Evolutionary conservation across 1,140 invertebrate species (phyloP), one percentile per base, ranked within the genome.

Genomic region (Nasonia vitripennis): DNA sequence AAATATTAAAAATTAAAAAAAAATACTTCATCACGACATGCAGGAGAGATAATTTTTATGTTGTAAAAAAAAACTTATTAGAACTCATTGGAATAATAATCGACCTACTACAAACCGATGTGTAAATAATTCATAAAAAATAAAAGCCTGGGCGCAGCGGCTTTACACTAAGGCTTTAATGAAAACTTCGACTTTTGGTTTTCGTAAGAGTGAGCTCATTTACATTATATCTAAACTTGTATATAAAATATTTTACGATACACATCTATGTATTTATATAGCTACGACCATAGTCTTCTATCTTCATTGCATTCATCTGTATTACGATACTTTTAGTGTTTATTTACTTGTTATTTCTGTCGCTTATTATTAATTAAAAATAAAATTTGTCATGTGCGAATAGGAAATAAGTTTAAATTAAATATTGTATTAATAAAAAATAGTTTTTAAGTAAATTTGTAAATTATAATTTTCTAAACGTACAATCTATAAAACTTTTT

Each of bases 151-250:
- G 37, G 14, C 27, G 37, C 7, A 45, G 20, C n/a, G 75, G 68
- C 68, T 83, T 78, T 83, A 78, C 27, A 74, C 9, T 62, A 74
- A 83, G 81, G 85, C 80, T 86, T 83, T 86, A 83, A 86, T 85
- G 17, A 45, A 78, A 84, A 20, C 67, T 55, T 79, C 14, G 0
- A 41, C 23, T 71, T 80, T 17, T 23, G 11, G 51, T 67, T 74
- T 23, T 34, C 2, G 51, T 80, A 45, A 68, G 37, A 41, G 27
- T 68, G 37, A 48, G 34, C 48, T 79, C 70, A 31, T 71, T 71
- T 41, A 34, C 31, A n/a, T 67, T 70, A 31, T 70, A 31, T 70
- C 51, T 14, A n/a, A 73, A 27, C 34, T 79, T 85, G 83, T 85
- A 85, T 67, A 85, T 85, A 85, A n/a, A 31, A 80, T 74, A 45